A percentile compares a stretch with the other conserved stretches of the same genome.
Evolutionary conservation across 2,888 invertebrate genomes (phyloP).

Genomic region (Pyrrhia umbra): DNA sequence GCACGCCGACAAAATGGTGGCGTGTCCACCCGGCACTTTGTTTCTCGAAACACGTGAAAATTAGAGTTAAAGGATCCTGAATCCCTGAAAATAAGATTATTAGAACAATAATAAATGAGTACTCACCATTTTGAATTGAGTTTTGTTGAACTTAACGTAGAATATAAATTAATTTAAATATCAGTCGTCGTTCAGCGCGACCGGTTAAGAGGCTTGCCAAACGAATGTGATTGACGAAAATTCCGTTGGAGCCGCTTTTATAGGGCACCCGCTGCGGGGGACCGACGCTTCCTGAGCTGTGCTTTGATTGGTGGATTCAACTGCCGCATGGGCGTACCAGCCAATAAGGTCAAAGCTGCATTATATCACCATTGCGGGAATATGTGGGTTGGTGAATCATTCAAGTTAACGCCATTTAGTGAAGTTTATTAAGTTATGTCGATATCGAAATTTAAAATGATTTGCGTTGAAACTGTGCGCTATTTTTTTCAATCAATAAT

Average conservation of each 20-base stretch:
- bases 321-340: conserved; percentile 84
- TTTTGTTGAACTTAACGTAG: conserved; percentile 86
- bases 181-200: conserved; percentile 90
- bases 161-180: conserved; percentile 81
- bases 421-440: conserved; percentile 51
- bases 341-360: conserved; percentile 86
- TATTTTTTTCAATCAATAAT: too few species aligned
- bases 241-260: conserved; percentile 89
- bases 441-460: conserved; percentile 38
- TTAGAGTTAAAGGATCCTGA: conserved; percentile 17
- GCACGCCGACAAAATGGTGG: conserved; percentile 85
- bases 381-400: conserved; percentile 85
- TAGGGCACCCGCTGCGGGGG: conserved; percentile 86
- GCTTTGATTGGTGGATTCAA: conserved; percentile 85
- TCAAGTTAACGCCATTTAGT: conserved; percentile 65
- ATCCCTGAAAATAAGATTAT: conserved; percentile 35
- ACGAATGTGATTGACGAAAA: conserved; percentile 90
- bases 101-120: conserved; percentile 51
- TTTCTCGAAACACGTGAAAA: conserved; percentile 46
- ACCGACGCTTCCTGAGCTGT: conserved; percentile 84
- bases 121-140: conserved; percentile 89
- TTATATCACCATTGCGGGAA: conserved; percentile 88
- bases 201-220: conserved; percentile 93
- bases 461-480: too few species aligned
- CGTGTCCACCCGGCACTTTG: conserved; percentile 75